These are phyloP conservation scores for Drosophila willistoni DNA, from an alignment of 1,140 invertebrate genomes.

Conservation along the genomic window DNA sequence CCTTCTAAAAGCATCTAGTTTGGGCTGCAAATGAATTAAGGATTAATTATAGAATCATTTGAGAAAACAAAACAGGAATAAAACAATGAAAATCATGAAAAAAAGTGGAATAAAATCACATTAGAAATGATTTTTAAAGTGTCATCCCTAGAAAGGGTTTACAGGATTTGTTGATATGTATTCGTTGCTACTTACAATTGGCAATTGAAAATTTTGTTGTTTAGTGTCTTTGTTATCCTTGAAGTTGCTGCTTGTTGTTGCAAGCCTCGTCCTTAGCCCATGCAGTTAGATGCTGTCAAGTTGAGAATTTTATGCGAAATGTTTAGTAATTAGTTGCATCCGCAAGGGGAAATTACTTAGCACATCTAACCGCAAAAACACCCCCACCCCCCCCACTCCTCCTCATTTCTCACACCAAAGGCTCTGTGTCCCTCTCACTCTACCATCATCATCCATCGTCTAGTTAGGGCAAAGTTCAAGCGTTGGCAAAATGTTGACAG, in stretches of 20 bases:
- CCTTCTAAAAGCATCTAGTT: too few species aligned
- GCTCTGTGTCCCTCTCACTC: constrained; percentile 1
- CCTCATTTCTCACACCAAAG: neutral
- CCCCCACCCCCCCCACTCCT: neutral
- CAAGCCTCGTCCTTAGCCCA: constrained; percentile 39
- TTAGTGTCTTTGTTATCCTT: constrained; percentile 1
- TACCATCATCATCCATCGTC: constrained; percentile 5
- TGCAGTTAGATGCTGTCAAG: constrained; percentile 76
- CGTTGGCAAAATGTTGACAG: constrained; percentile 67
- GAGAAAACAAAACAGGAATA: neutral
- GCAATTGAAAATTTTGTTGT: neutral
- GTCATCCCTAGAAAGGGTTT: too few species aligned
- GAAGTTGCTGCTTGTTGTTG: neutral
- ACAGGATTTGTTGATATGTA: too few species aligned
- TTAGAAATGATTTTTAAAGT: too few species aligned
- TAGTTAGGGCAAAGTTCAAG: constrained; percentile 52
- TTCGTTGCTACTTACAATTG: too few species aligned
- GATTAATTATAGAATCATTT: too few species aligned
- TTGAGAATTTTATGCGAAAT: constrained; percentile 81
- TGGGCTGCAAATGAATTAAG: too few species aligned
- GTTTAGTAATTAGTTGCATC: constrained; percentile 82
- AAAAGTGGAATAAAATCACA: too few species aligned
- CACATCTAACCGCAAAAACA: constrained; percentile 53
- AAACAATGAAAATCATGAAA: too few species aligned
- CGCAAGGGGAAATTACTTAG: constrained; percentile 79